These are phyloP conservation scores for Phrynocephalus vlangalii DNA, from an alignment of 2,797 vertebrate genomes.

Conservation along the genomic window DNA sequence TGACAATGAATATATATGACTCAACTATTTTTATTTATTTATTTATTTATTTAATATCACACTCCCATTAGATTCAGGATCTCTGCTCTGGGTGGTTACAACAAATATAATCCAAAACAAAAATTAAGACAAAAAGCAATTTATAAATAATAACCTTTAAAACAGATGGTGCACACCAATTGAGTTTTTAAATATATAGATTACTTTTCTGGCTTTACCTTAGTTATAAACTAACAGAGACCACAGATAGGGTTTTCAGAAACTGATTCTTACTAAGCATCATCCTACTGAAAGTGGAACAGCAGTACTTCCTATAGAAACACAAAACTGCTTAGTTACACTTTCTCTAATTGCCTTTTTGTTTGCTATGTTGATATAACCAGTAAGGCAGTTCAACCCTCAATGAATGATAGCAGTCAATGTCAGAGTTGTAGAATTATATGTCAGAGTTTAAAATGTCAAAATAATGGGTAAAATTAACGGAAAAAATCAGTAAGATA, in stretches of 20 bases:
- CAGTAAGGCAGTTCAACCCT: background rate
- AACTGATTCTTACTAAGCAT: background rate
- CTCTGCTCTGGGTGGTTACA: no score
- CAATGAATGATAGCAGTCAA: background rate
- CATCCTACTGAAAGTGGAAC: background rate
- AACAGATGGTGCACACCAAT: background rate
- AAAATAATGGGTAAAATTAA: constrained; percentile 31
- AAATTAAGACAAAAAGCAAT: no score
- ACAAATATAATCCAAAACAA: no score
- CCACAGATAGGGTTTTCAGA: background rate
- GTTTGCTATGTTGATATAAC: background rate
- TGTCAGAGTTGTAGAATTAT: constrained; percentile 35
- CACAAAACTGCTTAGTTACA: background rate
- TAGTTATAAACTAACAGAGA: background rate
- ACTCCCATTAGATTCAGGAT: no score
- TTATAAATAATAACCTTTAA: no score
- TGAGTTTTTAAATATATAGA: constrained; percentile 10
- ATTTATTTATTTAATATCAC: no score
- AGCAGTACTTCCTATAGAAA: background rate
- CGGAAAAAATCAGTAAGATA: constrained; percentile 53
- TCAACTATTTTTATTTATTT: background rate
- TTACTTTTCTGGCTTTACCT: background rate
- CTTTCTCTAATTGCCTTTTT: background rate
- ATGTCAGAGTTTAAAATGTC: constrained; percentile 31
- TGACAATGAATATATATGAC: background rate